Percentiles rank a stretch among this genome's conserved stretches.
Conservation (phyloP, 2,888 invertebrate species). For the Alloscopus bannaensis region DNA sequence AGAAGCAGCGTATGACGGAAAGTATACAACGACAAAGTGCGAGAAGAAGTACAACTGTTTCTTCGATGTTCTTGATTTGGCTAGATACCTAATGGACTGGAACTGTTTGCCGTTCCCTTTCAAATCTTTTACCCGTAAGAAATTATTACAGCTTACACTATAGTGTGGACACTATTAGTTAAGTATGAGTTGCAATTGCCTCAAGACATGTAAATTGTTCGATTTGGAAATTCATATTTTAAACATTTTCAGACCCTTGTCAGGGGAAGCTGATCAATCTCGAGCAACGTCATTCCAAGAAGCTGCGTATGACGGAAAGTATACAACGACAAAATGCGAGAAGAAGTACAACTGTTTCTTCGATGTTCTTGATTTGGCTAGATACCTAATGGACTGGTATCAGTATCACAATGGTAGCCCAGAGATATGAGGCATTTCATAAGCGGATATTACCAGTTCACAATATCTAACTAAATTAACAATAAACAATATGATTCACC, state of each 20-base stretch:
- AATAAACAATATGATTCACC: too few relatives aligned
- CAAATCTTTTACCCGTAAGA: slow-evolving; percentile 65
- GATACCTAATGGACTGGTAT: slow-evolving; percentile 67
- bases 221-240: too few relatives aligned
- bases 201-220: too few relatives aligned
- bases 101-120: slow-evolving; percentile 54
- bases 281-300: slow-evolving; percentile 47
- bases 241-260: slow-evolving; percentile 37
- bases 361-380: slow-evolving; percentile 63
- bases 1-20: slow-evolving; percentile 59
- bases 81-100: slow-evolving; percentile 66
- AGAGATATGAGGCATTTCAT: too few relatives aligned
- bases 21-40: slow-evolving; percentile 62
- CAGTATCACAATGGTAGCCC: slow-evolving; percentile 46
- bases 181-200: too few relatives aligned
- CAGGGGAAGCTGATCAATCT: slow-evolving; percentile 24
- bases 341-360: slow-evolving; percentile 68
- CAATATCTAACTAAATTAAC: too few relatives aligned
- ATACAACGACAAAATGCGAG: slow-evolving; percentile 57
- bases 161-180: too few relatives aligned
- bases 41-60: slow-evolving; percentile 66
- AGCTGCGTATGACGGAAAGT: slow-evolving; percentile 64
- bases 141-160: background rate
- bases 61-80: slow-evolving; percentile 66
- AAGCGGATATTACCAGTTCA: too few relatives aligned